Conservation (phyloP, 2,888 invertebrate species). For the Dilophus febrilis region DNA sequence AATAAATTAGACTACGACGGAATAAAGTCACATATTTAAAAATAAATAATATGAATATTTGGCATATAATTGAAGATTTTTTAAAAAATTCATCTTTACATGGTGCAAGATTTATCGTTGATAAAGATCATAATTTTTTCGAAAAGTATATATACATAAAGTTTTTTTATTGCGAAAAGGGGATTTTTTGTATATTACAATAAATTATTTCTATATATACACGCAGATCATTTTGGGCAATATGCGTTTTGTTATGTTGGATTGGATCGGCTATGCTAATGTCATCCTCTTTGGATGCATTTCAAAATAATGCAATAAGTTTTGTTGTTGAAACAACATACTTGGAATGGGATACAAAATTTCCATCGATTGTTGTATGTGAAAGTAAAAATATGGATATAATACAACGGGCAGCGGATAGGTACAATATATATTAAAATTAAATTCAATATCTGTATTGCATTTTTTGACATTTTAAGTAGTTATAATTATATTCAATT, state of each 20-base stretch:
- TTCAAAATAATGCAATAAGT: conserved; percentile 51
- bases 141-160: conserved; percentile 29
- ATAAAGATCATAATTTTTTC: conserved; percentile 37
- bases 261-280: conserved; percentile 47
- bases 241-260: conserved; percentile 47
- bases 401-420: conserved; percentile 43
- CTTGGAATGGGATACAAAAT: conserved; percentile 52
- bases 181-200: not conserved
- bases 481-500: not conserved
- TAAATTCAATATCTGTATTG: not conserved
- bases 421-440: conserved; percentile 25
- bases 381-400: conserved; percentile 44
- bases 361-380: conserved; percentile 57
- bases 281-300: conserved; percentile 37
- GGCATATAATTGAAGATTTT: conserved; percentile 36
- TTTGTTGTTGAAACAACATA: conserved; percentile 61
- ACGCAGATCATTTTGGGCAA: conserved; percentile 51
- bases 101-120: conserved; percentile 52
- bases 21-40: too few relatives aligned
- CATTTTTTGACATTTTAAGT: conserved; percentile 1
- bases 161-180: not conserved
- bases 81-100: conserved; percentile 49
- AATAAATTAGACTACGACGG: too few relatives aligned
- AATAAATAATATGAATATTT: too few relatives aligned
- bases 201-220: conserved; percentile 10